These are phyloP conservation scores for Microplitis deprimator DNA, from an alignment of 2,888 invertebrate species.

Conservation along the genomic window DNA sequence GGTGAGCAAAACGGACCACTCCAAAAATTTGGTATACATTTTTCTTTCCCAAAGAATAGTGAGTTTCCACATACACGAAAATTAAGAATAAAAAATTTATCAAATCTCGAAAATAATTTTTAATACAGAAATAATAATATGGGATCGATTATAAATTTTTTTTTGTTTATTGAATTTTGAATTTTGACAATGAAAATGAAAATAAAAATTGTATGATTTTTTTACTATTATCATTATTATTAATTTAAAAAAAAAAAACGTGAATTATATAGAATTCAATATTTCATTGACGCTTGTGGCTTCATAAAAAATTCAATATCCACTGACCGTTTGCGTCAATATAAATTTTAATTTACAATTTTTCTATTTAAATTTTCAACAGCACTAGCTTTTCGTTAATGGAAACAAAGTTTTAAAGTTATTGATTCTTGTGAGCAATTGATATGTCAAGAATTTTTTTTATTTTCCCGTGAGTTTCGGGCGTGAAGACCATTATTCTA, in stretches of 20 bases:
- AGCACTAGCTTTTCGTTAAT: neutral
- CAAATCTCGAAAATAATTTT: too few species aligned
- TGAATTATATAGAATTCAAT: neutral
- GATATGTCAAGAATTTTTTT: neutral
- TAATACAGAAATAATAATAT: too few species aligned
- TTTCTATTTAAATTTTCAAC: neutral
- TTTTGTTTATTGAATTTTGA: too few species aligned
- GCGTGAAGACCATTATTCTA: neutral
- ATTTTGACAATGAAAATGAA: too few species aligned
- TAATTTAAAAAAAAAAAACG: neutral
- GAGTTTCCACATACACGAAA: too few species aligned
- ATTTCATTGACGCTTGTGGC: neutral
- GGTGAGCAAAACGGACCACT: too few species aligned
- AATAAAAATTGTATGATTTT: too few species aligned
- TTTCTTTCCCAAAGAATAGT: too few species aligned
- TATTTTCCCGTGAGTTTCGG: neutral
- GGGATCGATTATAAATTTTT: too few species aligned
- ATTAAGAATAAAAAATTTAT: too few species aligned
- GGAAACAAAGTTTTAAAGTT: neutral
- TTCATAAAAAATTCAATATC: neutral
- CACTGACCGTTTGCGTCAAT: neutral
- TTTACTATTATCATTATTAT: too few species aligned
- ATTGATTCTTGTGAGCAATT: neutral
- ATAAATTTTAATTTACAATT: neutral
- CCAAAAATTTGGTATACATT: too few species aligned